Evolutionary conservation across 2,888 invertebrate species (phyloP), one percentile per base, ranked within the genome.

Genomic region (Andrena praecox): DNA sequence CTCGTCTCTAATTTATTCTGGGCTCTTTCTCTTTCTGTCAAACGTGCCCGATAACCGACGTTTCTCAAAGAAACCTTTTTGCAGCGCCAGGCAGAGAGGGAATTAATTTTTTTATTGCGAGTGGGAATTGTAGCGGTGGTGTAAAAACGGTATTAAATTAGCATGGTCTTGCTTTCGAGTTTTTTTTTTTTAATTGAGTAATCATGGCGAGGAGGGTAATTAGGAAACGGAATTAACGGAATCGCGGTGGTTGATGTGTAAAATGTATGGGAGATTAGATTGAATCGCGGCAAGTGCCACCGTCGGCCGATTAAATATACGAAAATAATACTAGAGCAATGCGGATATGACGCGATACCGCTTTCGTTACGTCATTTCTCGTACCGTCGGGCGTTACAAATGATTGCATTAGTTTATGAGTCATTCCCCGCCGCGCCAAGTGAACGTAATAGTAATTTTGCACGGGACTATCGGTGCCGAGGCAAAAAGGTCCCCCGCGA

Each of bases 341-440:
- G 77, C 83, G 83, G 83, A 83, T 77, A 74, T 83, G 81, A 83
- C 83, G 81, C 42, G 77, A 80, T 77, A 60, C 62, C 62, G 56
- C 31, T 50, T 69, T 52, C 66, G 73, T 83, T 83, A 74, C 83
- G 83, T 83, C 83, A 83, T 77, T 81, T 77, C 73, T 69, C 35
- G 74, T 48, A 70, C 54, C 62, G 59, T 62, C 20, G 56, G 56
- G 73, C 77, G 70, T 81, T 81, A 81, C 83, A 77, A 77, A 73
- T 73, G 81, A 74, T 71, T 83, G 66, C 72, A 81, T 81, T 83
- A 81, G 74, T 74, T 81, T 66, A 12, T 83, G 83, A 83, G 73
- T 83, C 83, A 83, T 70, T 77, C 70, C 42, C 50, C 66, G 66
- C 66, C 54, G 42, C 42, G 69, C 69, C 33, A 56, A 67, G 73